Evolutionary conservation across 2,888 invertebrate species (phyloP).

Genomic region (Escarpia spicata): DNA sequence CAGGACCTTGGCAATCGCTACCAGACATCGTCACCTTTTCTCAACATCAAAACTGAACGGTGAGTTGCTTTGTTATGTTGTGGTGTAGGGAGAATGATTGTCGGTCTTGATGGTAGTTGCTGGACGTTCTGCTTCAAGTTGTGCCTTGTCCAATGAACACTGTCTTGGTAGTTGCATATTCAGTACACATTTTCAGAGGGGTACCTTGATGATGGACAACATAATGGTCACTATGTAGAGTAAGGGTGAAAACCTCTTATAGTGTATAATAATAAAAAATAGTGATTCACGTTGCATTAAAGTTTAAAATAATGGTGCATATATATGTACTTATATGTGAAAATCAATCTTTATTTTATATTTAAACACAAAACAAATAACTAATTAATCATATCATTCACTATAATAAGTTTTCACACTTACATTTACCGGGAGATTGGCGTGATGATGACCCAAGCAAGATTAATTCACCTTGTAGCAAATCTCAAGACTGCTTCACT

Average conservation of each 20-base stretch:
- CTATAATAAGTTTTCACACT: neutral
- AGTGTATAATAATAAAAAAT: no score
- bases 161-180: neutral
- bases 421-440: neutral
- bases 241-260: no score
- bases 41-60: conserved; percentile 13
- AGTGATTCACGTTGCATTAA: no score
- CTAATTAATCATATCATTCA: neutral
- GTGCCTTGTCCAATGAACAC: neutral
- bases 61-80: neutral
- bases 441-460: no score
- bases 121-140: neutral
- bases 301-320: no score
- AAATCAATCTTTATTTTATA: no score
- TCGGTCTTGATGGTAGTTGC: neutral
- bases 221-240: no score
- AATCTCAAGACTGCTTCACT: no score
- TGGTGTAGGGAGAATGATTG: neutral
- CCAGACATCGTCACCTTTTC: neutral
- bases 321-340: no score
- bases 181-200: no score
- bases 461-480: no score
- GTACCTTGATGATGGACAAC: no score
- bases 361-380: neutral
- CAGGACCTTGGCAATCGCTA: neutral